Percentiles rank a stretch among this genome's conserved stretches.
phyloP scores from a whole-genome alignment of 2,113 vertebrate species.

The Nerophis ophidion region DNA sequence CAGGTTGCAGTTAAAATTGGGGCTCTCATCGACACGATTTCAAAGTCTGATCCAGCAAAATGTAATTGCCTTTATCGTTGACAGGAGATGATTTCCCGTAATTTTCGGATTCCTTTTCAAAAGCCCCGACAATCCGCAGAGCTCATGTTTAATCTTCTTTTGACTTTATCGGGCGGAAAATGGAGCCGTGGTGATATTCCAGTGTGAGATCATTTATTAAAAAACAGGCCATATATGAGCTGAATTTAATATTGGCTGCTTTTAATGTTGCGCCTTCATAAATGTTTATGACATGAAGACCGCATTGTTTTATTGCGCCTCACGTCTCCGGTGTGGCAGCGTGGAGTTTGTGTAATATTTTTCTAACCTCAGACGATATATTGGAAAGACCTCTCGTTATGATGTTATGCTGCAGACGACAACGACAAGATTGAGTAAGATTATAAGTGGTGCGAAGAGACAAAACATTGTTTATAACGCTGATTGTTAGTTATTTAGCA shows the following conservation, averaged over 20 bases:
- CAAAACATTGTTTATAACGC: too few species aligned
- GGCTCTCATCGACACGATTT: background rate
- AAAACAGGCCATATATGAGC: slow-evolving; percentile 18
- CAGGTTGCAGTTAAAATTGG: background rate
- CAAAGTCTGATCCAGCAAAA: background rate
- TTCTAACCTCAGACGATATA: background rate
- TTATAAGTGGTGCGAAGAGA: too few species aligned
- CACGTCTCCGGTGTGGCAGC: background rate
- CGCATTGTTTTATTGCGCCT: slow-evolving; percentile 4
- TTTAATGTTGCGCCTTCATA: slow-evolving; percentile 18
- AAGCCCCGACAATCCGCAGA: slow-evolving; percentile 3
- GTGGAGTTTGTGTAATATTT: background rate
- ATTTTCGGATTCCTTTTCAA: slow-evolving; percentile 1
- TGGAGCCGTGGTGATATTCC: slow-evolving; percentile 9
- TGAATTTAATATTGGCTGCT: slow-evolving; percentile 19
- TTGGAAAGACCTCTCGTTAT: background rate
- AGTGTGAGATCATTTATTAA: slow-evolving; percentile 16
- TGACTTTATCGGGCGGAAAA: slow-evolving; percentile 12
- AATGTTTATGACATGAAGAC: slow-evolving; percentile 17
- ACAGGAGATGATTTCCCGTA: background rate
- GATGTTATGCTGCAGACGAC: too few species aligned
- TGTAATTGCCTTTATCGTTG: slow-evolving; percentile 6
- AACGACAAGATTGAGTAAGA: too few species aligned
- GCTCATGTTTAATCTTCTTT: slow-evolving; percentile 18
- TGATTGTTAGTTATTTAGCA: too few species aligned